phyloP scores from a whole-genome alignment of 1,140 invertebrate genomes.

The Luehdorfia chinensis region DNA sequence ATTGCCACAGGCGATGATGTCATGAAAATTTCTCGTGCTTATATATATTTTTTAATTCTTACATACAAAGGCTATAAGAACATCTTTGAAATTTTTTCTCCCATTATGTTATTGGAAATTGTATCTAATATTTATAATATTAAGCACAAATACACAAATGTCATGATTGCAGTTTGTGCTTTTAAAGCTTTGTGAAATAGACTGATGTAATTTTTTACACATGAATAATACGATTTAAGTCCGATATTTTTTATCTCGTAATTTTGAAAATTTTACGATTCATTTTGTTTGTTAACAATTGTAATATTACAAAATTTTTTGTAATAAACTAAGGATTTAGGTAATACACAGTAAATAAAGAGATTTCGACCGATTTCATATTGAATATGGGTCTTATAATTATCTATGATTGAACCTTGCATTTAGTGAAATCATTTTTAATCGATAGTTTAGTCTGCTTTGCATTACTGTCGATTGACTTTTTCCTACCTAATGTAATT shows the following conservation, averaged over 20 bases:
- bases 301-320: not conserved
- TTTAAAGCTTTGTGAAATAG: not conserved
- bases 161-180: too few species aligned
- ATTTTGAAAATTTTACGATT: not conserved
- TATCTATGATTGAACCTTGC: not conserved
- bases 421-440: slow-evolving; percentile 2
- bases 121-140: too few species aligned
- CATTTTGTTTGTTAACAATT: not conserved
- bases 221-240: not conserved
- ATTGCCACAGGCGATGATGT: too few species aligned
- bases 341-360: not conserved
- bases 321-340: not conserved
- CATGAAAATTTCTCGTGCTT: too few species aligned
- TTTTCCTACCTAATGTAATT: not conserved
- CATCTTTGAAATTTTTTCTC: too few species aligned
- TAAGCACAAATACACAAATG: too few species aligned
- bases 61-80: too few species aligned
- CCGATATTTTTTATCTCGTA: not conserved
- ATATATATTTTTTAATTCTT: too few species aligned
- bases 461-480: not conserved
- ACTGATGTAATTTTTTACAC: not conserved
- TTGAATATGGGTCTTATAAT: not conserved
- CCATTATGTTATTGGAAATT: too few species aligned
- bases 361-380: not conserved
- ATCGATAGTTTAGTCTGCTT: not conserved